A percentile compares a stretch with the other conserved stretches of the same genome.
phyloP scores from a whole-genome alignment of 1,140 invertebrate species.

The Trichogramma pretiosum region DNA sequence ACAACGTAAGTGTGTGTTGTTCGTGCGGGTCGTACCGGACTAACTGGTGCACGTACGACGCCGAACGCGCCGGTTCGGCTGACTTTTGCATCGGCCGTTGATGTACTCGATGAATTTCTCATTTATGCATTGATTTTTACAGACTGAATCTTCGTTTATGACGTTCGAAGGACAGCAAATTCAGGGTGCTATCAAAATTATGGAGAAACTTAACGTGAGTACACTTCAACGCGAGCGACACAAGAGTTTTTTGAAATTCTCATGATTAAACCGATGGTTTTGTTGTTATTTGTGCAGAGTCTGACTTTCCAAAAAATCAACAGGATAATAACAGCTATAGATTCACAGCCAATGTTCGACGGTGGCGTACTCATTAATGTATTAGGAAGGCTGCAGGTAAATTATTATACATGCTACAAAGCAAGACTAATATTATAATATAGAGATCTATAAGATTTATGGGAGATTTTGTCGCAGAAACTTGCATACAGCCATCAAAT shows the following conservation, averaged over 20 bases:
- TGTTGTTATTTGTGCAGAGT: conserved; percentile 57
- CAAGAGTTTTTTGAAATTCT: too few species aligned
- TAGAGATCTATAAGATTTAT: conserved; percentile 6
- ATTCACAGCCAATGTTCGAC: conserved; percentile 92
- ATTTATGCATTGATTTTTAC: conserved; percentile 29
- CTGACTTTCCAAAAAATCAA: conserved; percentile 88
- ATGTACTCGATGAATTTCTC: neutral
- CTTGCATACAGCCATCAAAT: conserved; percentile 3
- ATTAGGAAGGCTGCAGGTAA: conserved; percentile 84
- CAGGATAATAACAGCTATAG: conserved; percentile 83
- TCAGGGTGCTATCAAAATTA: conserved; percentile 84
- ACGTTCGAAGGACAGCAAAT: conserved; percentile 89
- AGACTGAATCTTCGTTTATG: conserved; percentile 88
- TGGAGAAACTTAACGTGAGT: conserved; percentile 84
- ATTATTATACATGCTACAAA: conserved; percentile 19
- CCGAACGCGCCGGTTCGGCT: neutral
- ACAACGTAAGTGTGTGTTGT: conserved; percentile 92
- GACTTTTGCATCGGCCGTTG: neutral
- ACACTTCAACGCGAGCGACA: neutral
- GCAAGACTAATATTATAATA: conserved; percentile 2
- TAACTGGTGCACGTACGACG: too few species aligned
- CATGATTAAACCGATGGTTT: conserved; percentile 2
- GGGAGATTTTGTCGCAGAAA: conserved; percentile 10
- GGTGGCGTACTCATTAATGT: conserved; percentile 90
- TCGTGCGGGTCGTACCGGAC: too few species aligned